A percentile compares a stretch with the other conserved stretches of the same genome.
Evolutionary conservation across 2,888 invertebrate genomes (phyloP).

Genomic region (Scelioninae gen. 1): DNA sequence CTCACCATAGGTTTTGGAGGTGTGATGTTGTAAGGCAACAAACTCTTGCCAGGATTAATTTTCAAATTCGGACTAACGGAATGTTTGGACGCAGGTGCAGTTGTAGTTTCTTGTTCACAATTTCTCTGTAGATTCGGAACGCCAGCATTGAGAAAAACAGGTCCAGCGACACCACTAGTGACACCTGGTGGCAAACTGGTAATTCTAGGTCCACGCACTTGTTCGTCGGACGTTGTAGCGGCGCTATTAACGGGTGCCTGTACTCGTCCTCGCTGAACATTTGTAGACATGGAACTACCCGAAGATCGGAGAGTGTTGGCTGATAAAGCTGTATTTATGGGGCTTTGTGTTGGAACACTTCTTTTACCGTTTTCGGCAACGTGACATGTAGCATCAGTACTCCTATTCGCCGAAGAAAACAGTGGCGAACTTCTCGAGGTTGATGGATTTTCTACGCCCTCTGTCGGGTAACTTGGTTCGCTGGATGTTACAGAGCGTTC

Average conservation of each 20-base stretch:
- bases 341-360: slow-evolving; percentile 85
- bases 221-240: slow-evolving; percentile 75
- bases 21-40: slow-evolving; percentile 94
- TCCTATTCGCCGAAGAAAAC: slow-evolving; percentile 72
- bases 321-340: slow-evolving; percentile 69
- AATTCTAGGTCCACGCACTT: slow-evolving; percentile 79
- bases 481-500: slow-evolving; percentile 68
- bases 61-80: slow-evolving; percentile 80
- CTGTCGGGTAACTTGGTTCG: slow-evolving; percentile 66
- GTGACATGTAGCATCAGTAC: slow-evolving; percentile 23
- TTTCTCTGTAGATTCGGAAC: slow-evolving; percentile 80
- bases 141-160: slow-evolving; percentile 81
- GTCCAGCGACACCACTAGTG: slow-evolving; percentile 82
- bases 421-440: slow-evolving; percentile 74
- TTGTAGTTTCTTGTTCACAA: slow-evolving; percentile 72
- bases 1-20: slow-evolving; percentile 91
- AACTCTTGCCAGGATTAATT: slow-evolving; percentile 86
- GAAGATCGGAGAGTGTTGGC: neutral
- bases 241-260: slow-evolving; percentile 82
- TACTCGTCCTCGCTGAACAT: slow-evolving; percentile 82
- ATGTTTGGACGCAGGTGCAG: slow-evolving; percentile 73
- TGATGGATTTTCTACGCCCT: slow-evolving; percentile 63
- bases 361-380: slow-evolving; percentile 84
- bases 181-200: slow-evolving; percentile 83
- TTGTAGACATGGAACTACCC: slow-evolving; percentile 45